phyloP scores from a whole-genome alignment of 1,140 invertebrate species.

The Tyrophagus putrescentiae region DNA sequence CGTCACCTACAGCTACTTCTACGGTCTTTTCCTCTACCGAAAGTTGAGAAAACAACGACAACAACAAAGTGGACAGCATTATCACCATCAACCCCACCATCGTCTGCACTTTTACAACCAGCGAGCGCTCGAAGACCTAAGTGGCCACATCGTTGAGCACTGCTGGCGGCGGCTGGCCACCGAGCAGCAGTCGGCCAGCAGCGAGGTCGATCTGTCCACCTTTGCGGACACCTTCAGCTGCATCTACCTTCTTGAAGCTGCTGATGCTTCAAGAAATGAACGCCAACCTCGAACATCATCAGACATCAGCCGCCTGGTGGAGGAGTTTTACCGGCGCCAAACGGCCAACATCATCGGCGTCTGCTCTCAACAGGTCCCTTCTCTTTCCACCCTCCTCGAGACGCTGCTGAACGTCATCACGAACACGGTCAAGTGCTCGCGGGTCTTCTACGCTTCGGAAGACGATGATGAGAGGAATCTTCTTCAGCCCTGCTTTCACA shows the following conservation, averaged over 20 bases:
- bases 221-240: constrained; percentile 5
- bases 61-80: no score
- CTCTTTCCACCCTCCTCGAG: not conserved
- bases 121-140: not conserved
- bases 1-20: constrained; percentile 15
- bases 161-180: not conserved
- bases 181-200: not conserved
- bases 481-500: no score
- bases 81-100: not conserved
- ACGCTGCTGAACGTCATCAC: not conserved
- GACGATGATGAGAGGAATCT: no score
- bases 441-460: constrained; percentile 6
- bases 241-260: not conserved
- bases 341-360: not conserved
- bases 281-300: no score
- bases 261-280: no score
- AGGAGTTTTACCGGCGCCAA: constrained; percentile 1
- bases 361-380: not conserved
- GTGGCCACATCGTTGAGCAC: not conserved
- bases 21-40: not conserved
- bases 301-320: not conserved
- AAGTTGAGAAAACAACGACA: not conserved
- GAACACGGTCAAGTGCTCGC: constrained; percentile 3
- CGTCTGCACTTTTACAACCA: not conserved
- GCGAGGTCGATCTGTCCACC: not conserved